Percentiles rank a stretch among this genome's conserved stretches.
Evolutionary conservation across 2,113 vertebrate species (phyloP).

Genomic region (Antigone vipio): DNA sequence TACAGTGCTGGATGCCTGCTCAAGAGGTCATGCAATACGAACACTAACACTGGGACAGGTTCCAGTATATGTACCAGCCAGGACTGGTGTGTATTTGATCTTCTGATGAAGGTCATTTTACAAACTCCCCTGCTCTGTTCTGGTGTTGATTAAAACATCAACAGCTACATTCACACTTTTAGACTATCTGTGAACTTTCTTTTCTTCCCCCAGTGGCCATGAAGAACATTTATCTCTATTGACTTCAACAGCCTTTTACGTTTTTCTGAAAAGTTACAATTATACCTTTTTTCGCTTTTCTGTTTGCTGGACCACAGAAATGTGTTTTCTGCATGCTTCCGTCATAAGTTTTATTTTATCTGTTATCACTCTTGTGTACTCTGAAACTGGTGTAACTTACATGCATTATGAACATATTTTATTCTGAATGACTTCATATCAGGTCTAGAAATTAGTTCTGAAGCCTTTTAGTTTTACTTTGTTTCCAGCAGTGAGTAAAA

Average conservation of each 20-base stretch:
- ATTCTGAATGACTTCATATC: neutral
- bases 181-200: neutral
- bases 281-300: neutral
- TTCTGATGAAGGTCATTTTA: neutral
- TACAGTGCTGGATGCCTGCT: neutral
- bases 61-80: neutral
- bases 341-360: neutral
- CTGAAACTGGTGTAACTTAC: neutral
- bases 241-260: neutral
- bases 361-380: neutral
- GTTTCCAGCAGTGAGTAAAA: neutral
- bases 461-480: neutral
- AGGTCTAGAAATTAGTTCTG: neutral
- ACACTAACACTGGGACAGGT: neutral
- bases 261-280: neutral
- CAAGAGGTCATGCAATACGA: neutral
- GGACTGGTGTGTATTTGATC: neutral
- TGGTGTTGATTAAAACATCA: slow-evolving; percentile 1
- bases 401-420: neutral
- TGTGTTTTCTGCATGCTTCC: neutral
- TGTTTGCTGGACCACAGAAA: neutral
- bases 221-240: neutral
- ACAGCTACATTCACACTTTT: neutral
- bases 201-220: neutral
- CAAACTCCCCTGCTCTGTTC: neutral